Evolutionary conservation across 2,113 vertebrate species (phyloP).

Genomic region (Scortum barcoo): DNA sequence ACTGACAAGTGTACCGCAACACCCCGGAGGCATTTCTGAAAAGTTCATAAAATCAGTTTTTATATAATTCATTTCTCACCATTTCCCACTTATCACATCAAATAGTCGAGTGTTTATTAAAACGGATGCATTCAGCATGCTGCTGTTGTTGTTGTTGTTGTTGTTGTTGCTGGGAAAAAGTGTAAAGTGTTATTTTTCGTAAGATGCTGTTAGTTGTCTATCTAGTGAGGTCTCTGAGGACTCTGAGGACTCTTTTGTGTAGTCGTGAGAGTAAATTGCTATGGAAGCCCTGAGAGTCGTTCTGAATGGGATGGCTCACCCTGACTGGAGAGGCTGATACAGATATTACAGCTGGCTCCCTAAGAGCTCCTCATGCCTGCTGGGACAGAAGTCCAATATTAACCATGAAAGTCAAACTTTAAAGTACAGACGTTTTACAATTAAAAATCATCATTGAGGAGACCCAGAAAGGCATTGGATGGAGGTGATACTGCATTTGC

Average conservation of each 20-base stretch:
- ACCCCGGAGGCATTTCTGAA: constrained; percentile 65
- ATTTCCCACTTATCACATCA: constrained; percentile 64
- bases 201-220: constrained; percentile 64
- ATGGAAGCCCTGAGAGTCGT: constrained; percentile 68
- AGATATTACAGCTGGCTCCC: constrained; percentile 73
- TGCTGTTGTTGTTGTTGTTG: not conserved
- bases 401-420: constrained; percentile 72
- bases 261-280: constrained; percentile 73
- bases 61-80: constrained; percentile 68
- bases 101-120: constrained; percentile 66
- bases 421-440: constrained; percentile 49
- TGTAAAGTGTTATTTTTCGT: constrained; percentile 49
- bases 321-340: constrained; percentile 73
- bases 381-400: constrained; percentile 70
- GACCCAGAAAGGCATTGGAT: constrained; percentile 14
- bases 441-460: constrained; percentile 47
- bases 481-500: constrained; percentile 3
- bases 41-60: constrained; percentile 78
- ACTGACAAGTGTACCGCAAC: constrained; percentile 73
- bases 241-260: constrained; percentile 75
- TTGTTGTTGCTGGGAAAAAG: constrained; percentile 33
- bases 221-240: constrained; percentile 67
- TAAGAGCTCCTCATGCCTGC: constrained; percentile 58
- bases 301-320: constrained; percentile 71
- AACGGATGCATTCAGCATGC: constrained; percentile 49